These are phyloP conservation scores for Lochmaea capreae DNA, from an alignment of 2,888 invertebrate genomes.

Conservation along the genomic window DNA sequence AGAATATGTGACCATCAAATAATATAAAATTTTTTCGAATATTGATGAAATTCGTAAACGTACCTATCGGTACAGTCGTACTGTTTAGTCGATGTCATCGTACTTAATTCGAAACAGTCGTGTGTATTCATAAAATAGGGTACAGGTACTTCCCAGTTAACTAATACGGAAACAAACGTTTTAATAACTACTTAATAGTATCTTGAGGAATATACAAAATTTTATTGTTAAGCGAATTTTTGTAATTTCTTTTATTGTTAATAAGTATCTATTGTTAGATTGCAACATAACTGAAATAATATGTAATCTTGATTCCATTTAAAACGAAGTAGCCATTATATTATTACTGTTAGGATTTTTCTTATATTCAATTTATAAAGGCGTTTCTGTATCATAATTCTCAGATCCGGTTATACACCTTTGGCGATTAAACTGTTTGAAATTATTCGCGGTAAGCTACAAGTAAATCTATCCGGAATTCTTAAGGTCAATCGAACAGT, in stretches of 20 bases:
- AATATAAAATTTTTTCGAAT: too few species aligned
- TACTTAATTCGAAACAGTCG: too few species aligned
- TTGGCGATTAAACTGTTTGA: slow-evolving; percentile 21
- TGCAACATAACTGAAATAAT: slow-evolving; percentile 13
- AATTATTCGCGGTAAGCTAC: slow-evolving; percentile 19
- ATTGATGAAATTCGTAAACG: too few species aligned
- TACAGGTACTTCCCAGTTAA: not conserved
- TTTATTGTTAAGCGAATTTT: not conserved
- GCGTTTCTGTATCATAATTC: slow-evolving; percentile 16
- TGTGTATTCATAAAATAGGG: too few species aligned
- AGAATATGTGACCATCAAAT: too few species aligned
- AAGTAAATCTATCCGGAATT: not conserved
- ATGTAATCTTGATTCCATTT: slow-evolving; percentile 20
- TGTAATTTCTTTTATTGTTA: slow-evolving; percentile 2
- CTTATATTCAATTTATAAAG: slow-evolving; percentile 16
- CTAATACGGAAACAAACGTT: not conserved
- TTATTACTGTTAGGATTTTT: slow-evolving; percentile 25
- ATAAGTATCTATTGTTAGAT: slow-evolving; percentile 4
- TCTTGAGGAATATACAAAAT: not conserved
- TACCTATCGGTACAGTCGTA: too few species aligned
- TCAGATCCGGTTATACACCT: slow-evolving; percentile 23
- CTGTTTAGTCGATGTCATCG: too few species aligned
- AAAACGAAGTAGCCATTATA: slow-evolving; percentile 16
- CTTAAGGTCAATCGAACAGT: not conserved
- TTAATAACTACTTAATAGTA: not conserved